Evolutionary conservation across 2,113 vertebrate species (phyloP), one percentile per base, ranked within the genome.

Genomic region (Cavia porcellus): DNA sequence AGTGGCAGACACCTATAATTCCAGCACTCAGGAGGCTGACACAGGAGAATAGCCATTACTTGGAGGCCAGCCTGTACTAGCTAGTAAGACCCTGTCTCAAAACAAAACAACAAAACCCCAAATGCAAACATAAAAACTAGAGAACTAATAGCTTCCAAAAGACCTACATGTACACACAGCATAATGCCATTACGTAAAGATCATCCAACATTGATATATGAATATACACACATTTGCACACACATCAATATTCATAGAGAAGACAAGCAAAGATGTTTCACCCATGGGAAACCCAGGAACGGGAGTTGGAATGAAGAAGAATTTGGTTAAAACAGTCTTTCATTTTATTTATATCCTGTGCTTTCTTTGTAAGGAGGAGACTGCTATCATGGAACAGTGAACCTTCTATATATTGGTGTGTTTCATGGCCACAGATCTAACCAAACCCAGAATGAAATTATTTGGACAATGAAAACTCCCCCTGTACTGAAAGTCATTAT

Each of bases 321-420:
- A 4, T 72, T 95, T 42, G 35, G 35, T 42, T 62, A 66, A 85
- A 22, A 38, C 74, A 72, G 0, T 32, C 38, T 90, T 92, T 90
- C 28, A 52, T 25, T 86, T n/a, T n/a, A 66, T 50, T 50, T 70
- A 24, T 28, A 62, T 17, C 35, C 25, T 85, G 72, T 86, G 32
- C 32, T 72, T 92, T 89, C 25, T 28, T 94, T 95, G 80, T 55
- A 87, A 85, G 35, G 70, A 79, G 5, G 50, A 72, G 74, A 70
- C 35, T 84, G 57, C 57, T 87, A 47, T 87, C n/a, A 62, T 84
- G 4, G 38, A 57, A 38, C 80, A 47, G 14, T 28, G 15, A 30
- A 17, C 12, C 38, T 13, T 80, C 25, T 19, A 57, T 11, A 52
- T 59, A 25, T 45, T 30, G 45, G 50, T 47, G 35, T 61, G 25